A percentile compares a stretch with the other conserved stretches of the same genome.
phyloP scores from a whole-genome alignment of 2,797 vertebrate species.

The Poeciliopsis paucimaculata region DNA sequence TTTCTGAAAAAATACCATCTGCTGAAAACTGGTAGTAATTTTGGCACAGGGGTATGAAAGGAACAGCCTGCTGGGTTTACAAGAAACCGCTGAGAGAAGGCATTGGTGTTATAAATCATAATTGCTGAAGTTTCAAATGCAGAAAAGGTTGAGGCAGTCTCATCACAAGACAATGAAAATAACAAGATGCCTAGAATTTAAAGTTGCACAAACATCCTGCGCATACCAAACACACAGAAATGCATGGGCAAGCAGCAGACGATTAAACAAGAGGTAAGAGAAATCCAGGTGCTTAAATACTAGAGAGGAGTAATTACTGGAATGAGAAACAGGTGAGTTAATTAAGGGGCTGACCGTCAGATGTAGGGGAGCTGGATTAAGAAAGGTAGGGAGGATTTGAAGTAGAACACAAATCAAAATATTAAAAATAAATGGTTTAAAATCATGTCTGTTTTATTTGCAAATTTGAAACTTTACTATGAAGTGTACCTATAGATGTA shows the following conservation, averaged over 20 bases:
- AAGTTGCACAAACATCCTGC: neutral
- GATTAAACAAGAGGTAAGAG: neutral
- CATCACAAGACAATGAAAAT: neutral
- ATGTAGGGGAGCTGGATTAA: neutral
- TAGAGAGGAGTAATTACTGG: neutral
- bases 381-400: neutral
- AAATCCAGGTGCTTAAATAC: neutral
- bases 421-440: neutral
- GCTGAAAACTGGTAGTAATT: neutral
- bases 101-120: neutral
- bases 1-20: neutral
- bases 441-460: neutral
- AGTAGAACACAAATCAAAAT: neutral
- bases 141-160: neutral
- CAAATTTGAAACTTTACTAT: neutral
- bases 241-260: neutral
- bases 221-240: too few species aligned
- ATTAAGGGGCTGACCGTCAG: conserved; percentile 1
- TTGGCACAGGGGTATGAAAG: neutral
- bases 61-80: neutral
- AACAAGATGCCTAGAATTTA: neutral
- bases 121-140: neutral
- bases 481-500: too few species aligned
- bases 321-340: neutral
- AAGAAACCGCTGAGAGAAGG: neutral